Evolutionary conservation across 2,113 vertebrate species (phyloP).

Genomic region (Sarotherodon lohbergeri): DNA sequence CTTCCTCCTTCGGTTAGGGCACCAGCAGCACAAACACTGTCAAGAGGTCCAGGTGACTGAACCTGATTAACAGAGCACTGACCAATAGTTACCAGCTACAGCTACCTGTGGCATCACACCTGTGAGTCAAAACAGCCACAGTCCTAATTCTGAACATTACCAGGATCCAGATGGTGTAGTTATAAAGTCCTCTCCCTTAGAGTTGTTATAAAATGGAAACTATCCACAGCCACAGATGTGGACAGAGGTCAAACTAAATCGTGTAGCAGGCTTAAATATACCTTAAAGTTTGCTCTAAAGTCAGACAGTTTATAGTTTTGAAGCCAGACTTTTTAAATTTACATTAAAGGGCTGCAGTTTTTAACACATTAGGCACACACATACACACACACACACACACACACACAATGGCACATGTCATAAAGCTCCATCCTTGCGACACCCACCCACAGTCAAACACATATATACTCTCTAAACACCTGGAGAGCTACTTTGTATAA

Average conservation of each 20-base stretch:
- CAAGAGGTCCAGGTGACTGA: background rate
- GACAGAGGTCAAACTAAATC: background rate
- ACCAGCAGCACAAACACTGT: background rate
- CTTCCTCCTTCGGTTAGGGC: background rate
- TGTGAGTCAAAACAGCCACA: background rate
- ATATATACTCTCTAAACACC: background rate
- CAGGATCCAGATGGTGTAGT: background rate
- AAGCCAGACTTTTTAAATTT: background rate
- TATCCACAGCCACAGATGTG: background rate
- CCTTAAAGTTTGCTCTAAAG: background rate
- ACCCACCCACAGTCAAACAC: too few species aligned
- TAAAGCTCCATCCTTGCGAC: too few species aligned
- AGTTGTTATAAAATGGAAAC: background rate
- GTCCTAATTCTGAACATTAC: background rate
- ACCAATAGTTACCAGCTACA: background rate
- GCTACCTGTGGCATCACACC: background rate
- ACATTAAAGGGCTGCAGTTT: background rate
- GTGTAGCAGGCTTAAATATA: background rate
- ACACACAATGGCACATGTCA: too few species aligned
- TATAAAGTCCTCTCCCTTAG: background rate
- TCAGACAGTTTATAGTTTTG: background rate
- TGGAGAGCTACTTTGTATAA: background rate
- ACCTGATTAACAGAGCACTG: fast-evolving
- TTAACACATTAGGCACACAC: background rate
- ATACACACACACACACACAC: too few species aligned